Conservation (phyloP, 64 coral and sea anemone genomes). For the Anthopleura sola region DNA sequence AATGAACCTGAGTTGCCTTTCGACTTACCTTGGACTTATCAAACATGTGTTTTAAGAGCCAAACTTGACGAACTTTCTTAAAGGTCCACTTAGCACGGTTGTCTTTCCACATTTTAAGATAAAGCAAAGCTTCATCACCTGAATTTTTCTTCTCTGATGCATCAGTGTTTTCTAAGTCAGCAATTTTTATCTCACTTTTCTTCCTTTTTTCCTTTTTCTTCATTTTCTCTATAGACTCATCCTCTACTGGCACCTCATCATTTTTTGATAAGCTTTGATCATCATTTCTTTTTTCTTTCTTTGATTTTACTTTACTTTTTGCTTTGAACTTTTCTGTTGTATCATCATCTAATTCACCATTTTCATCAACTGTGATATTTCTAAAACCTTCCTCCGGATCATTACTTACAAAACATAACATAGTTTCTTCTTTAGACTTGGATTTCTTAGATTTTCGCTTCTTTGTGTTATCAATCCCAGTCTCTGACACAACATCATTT, state of each 20-base stretch:
- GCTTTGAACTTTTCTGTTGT: neutral
- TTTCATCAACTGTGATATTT: neutral
- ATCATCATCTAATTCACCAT: neutral
- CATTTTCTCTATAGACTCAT: neutral
- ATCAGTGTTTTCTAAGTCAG: neutral
- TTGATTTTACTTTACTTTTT: neutral
- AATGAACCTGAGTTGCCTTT: too few relatives aligned
- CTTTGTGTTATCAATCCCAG: neutral
- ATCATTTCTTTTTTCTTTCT: neutral
- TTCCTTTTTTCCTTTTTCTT: neutral
- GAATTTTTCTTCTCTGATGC: neutral
- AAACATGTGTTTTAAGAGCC: slow-evolving; percentile 6
- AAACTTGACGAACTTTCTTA: slow-evolving; percentile 18
- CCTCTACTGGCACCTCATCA: neutral
- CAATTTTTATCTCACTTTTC: neutral
- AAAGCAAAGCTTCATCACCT: neutral
- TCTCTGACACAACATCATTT: neutral
- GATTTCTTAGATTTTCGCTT: neutral
- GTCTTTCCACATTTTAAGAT: neutral
- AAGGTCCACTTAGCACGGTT: neutral
- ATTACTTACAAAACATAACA: neutral
- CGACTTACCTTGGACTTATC: neutral
- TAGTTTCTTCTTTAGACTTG: neutral
- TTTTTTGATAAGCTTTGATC: neutral
- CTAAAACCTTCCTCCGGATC: neutral